A percentile compares a stretch with the other conserved stretches of the same genome.
Conservation (phyloP, 2,888 invertebrate genomes). For the Watsonalla cultraria region DNA sequence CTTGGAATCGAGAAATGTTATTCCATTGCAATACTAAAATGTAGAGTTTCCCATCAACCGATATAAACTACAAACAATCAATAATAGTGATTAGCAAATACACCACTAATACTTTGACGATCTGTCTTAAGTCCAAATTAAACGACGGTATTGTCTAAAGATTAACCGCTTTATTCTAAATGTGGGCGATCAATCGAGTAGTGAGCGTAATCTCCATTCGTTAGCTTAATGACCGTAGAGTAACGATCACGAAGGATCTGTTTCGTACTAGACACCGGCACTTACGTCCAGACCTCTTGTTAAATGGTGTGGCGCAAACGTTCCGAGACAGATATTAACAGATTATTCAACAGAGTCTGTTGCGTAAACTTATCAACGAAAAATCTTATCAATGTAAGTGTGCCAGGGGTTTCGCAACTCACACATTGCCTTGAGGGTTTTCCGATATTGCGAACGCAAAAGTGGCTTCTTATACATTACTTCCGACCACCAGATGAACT, state of each 20-base stretch:
- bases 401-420: neutral
- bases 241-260: constrained; percentile 44
- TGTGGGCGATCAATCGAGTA: constrained; percentile 25
- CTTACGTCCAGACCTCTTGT: constrained; percentile 55
- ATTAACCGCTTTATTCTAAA: constrained; percentile 21
- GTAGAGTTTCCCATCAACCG: neutral
- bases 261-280: constrained; percentile 45
- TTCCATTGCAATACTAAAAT: no score
- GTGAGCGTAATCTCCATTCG: constrained; percentile 46
- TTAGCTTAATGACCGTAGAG: constrained; percentile 49
- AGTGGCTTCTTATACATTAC: neutral
- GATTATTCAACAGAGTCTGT: constrained; percentile 46
- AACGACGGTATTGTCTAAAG: constrained; percentile 14
- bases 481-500: neutral
- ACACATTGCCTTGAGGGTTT: neutral
- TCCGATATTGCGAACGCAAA: neutral
- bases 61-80: neutral
- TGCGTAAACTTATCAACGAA: constrained; percentile 18
- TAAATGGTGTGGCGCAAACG: constrained; percentile 54
- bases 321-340: constrained; percentile 36
- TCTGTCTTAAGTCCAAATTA: constrained; percentile 9
- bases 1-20: no score
- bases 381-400: neutral
- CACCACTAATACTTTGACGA: constrained; percentile 6
- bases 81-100: neutral